phyloP scores from a whole-genome alignment of 2,113 vertebrate species.

The Cinclus cinclus region DNA sequence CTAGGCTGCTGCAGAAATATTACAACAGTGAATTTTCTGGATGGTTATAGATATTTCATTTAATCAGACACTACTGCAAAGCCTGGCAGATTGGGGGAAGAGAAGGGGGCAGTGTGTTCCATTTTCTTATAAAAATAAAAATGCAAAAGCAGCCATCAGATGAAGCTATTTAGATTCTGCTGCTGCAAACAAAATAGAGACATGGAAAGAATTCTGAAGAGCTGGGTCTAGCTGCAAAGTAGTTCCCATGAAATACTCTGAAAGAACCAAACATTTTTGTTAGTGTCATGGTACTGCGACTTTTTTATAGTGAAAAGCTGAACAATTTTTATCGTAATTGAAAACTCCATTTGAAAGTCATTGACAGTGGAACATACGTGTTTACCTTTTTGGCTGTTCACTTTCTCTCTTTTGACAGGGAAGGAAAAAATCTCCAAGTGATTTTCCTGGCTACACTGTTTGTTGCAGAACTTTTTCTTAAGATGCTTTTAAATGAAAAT shows the following conservation, averaged over 20 bases:
- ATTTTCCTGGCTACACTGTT: not conserved
- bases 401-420: not conserved
- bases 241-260: constrained; percentile 2
- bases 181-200: constrained; percentile 28
- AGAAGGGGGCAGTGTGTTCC: not conserved
- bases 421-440: not conserved
- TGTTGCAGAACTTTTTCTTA: not conserved
- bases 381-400: not conserved
- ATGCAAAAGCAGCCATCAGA: constrained; percentile 8
- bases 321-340: not conserved
- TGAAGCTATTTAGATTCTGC: constrained; percentile 33
- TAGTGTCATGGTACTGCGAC: not conserved
- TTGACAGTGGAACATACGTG: not conserved
- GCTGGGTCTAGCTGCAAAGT: not conserved
- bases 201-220: constrained; percentile 38
- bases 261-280: not conserved
- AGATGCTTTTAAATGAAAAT: not conserved
- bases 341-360: not conserved
- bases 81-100: not conserved
- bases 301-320: not conserved
- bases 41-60: not conserved
- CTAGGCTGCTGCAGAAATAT: not conserved
- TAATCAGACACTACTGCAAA: not conserved
- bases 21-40: not conserved
- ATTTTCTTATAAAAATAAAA: constrained; percentile 16